Evolutionary conservation across 1,140 invertebrate species (phyloP), one percentile per base, ranked within the genome.

Genomic region (Cydia fagiglandana): DNA sequence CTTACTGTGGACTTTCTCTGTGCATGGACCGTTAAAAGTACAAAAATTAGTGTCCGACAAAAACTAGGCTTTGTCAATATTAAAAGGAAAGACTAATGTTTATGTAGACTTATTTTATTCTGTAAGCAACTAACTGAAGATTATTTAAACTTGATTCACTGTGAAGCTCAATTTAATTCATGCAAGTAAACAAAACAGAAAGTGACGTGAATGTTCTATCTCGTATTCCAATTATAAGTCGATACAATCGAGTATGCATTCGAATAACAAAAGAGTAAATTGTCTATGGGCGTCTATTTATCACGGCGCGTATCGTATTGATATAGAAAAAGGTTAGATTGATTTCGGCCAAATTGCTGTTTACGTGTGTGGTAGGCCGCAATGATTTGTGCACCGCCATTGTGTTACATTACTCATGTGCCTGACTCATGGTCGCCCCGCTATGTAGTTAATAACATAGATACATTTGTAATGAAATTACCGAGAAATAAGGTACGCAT

Each of bases 361-460:
- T 88, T 91, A 86, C 87, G 86, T 85, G 88, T 90, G 88, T 88
- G 88, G 87, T 85, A 85, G 76, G 79, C 84, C 86, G 83, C 87
- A 83, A 76, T 86, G 84, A 85, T 88, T 87, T 87, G 83, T 79
- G 86, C 75, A 61, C 78, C 75, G 77, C 75, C 73, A 74, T 76
- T 80, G 74, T 80, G 80, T 81, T 81, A 81, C 81, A 78, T 87
- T 85, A 87, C 77, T 86, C 87, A 88, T 82, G 81, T 84, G 77
- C 50, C 77, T 91, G 90, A 91, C 76, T 90, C 90, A 91, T 85
- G 78, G 85, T 80, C 86, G 84, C 80, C 66, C 78, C 47, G 77
- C 28, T 38, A n/a, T n/a, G n/a, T n/a, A 70, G 66, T 70, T 70
- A 70, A 79, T 81, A 80, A 80, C 78, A 70, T 81, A 61, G 56